Evolutionary conservation across 1,140 invertebrate species (phyloP).

Genomic region (Drosophila teissieri): DNA sequence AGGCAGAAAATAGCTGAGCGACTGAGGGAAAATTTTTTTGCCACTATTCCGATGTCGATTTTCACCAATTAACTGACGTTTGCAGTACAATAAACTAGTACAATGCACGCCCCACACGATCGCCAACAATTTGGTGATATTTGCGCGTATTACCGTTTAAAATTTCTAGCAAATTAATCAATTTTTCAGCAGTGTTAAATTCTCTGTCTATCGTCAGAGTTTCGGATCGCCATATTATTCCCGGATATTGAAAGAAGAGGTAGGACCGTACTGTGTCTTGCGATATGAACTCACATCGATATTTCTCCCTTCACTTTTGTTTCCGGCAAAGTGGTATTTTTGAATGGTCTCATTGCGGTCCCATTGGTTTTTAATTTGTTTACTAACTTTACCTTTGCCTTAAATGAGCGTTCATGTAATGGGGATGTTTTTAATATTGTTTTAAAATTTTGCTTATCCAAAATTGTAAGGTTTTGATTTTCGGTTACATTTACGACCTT

Average conservation of each 20-base stretch:
- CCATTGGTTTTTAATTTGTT: neutral
- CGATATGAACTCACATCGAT: neutral
- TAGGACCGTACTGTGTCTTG: neutral
- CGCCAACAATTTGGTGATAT: conserved; percentile 45
- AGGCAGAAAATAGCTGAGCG: conserved; percentile 64
- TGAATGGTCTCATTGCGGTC: neutral
- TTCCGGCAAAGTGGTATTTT: neutral
- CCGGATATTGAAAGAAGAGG: conserved; percentile 54
- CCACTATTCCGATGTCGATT: conserved; percentile 58
- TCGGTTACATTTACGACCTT: too few relatives aligned
- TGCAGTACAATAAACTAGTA: conserved; percentile 35
- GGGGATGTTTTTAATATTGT: too few relatives aligned
- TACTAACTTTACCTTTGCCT: neutral
- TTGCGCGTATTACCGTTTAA: conserved; percentile 72
- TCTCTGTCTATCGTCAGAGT: conserved; percentile 73
- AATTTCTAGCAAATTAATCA: conserved; percentile 68
- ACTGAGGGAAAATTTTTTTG: conserved; percentile 74
- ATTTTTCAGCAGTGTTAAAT: conserved; percentile 76
- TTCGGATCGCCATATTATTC: conserved; percentile 80
- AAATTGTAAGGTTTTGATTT: too few relatives aligned
- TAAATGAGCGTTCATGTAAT: too few relatives aligned
- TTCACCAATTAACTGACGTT: conserved; percentile 28
- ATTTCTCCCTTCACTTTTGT: neutral
- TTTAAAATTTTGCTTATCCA: too few relatives aligned
- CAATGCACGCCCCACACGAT: conserved; percentile 8